Evolutionary conservation across 2,888 invertebrate species (phyloP).

Genomic region (Lasioglossum lativentre): DNA sequence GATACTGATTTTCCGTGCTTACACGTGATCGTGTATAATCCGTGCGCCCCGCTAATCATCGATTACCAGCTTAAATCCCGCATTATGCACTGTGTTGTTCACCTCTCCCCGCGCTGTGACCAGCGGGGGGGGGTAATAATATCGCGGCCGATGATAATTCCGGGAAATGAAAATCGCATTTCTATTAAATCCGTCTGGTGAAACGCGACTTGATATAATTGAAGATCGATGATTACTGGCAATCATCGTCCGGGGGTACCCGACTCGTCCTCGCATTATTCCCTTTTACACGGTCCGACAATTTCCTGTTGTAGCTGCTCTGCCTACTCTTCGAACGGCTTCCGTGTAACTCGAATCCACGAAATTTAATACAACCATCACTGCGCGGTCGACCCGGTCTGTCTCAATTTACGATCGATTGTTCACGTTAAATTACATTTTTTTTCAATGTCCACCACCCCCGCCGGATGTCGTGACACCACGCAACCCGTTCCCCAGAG

Average conservation of each 20-base stretch:
- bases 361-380: constrained; percentile 53
- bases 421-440: constrained; percentile 45
- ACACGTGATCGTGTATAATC: constrained; percentile 41
- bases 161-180: constrained; percentile 40
- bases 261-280: constrained; percentile 57
- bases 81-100: constrained; percentile 30
- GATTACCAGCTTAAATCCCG: constrained; percentile 50
- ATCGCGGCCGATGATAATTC: constrained; percentile 11
- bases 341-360: constrained; percentile 56
- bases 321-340: constrained; percentile 48
- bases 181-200: constrained; percentile 30
- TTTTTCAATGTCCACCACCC: constrained; percentile 12
- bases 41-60: constrained; percentile 43
- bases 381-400: neutral
- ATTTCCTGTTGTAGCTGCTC: constrained; percentile 64
- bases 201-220: constrained; percentile 35
- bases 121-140: constrained; percentile 5
- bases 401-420: constrained; percentile 59
- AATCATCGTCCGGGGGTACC: constrained; percentile 17
- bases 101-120: neutral
- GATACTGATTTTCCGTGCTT: constrained; percentile 52
- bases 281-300: constrained; percentile 53
- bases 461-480: neutral
- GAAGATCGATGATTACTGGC: constrained; percentile 35
- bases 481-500: neutral